These are phyloP conservation scores for Lota lota DNA, from an alignment of 2,113 vertebrate species.

Conservation along the genomic window DNA sequence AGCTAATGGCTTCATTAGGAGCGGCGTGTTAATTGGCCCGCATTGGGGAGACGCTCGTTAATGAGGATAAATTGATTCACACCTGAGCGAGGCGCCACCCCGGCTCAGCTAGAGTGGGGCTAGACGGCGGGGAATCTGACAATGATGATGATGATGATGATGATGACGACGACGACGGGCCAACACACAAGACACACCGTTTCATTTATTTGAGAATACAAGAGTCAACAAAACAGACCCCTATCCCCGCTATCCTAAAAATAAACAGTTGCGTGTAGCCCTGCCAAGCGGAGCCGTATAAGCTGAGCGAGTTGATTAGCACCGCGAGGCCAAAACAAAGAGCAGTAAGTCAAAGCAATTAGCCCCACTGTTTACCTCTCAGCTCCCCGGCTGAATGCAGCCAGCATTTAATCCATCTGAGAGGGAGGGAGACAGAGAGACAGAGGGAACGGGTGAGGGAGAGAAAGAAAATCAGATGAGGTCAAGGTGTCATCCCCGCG, in stretches of 20 bases:
- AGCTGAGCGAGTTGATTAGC: constrained; percentile 69
- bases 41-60: constrained; percentile 90
- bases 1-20: constrained; percentile 97
- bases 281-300: constrained; percentile 57
- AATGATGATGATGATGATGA: no score
- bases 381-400: constrained; percentile 56
- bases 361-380: constrained; percentile 73
- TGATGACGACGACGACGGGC: no score
- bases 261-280: constrained; percentile 28
- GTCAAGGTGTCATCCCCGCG: not conserved
- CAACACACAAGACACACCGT: constrained; percentile 3
- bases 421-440: constrained; percentile 7
- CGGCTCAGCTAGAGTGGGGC: constrained; percentile 45
- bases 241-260: constrained; percentile 24
- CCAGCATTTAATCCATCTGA: constrained; percentile 58
- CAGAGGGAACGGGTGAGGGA: not conserved
- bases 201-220: constrained; percentile 6
- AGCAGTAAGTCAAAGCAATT: constrained; percentile 76
- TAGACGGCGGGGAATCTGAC: no score
- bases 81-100: constrained; percentile 84
- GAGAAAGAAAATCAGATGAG: not conserved
- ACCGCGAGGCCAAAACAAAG: constrained; percentile 72
- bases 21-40: constrained; percentile 93
- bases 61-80: constrained; percentile 98
- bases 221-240: constrained; percentile 8